Evolutionary conservation across 2,797 vertebrate genomes (phyloP).

Genomic region (Alfaro cultratus): DNA sequence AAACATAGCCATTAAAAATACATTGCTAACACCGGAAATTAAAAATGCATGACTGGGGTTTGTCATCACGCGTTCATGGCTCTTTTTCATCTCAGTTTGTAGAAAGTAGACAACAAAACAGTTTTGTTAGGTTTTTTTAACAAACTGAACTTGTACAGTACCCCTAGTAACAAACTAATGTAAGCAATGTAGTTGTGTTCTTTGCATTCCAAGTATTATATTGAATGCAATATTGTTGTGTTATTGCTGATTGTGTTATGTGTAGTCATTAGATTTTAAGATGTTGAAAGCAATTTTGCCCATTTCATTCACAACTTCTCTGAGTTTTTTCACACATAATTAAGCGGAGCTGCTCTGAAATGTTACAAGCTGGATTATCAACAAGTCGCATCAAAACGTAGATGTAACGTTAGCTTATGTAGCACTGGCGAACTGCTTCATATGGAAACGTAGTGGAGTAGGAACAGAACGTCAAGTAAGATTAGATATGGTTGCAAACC

Average conservation of each 20-base stretch:
- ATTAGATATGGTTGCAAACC: not conserved
- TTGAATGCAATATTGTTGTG: too few species aligned
- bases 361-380: not conserved
- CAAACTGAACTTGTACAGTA: not conserved
- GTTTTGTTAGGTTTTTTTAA: not conserved
- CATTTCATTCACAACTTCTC: not conserved
- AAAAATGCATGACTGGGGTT: conserved; percentile 1
- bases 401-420: not conserved
- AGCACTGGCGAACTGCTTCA: not conserved
- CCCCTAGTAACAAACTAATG: not conserved
- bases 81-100: not conserved
- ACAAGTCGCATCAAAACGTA: too few species aligned
- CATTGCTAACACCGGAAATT: not conserved
- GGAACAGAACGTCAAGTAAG: not conserved
- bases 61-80: not conserved
- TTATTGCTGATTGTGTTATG: not conserved
- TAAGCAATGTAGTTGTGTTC: not conserved
- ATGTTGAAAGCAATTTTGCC: not conserved
- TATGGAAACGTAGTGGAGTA: not conserved
- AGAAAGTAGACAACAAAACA: not conserved
- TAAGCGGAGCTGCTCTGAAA: not conserved
- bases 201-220: not conserved
- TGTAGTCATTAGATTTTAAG: not conserved
- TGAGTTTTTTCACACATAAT: not conserved
- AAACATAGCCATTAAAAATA: not conserved